These are phyloP conservation scores for Murina feae DNA, from an alignment of 2,113 vertebrate genomes.

Conservation along the genomic window DNA sequence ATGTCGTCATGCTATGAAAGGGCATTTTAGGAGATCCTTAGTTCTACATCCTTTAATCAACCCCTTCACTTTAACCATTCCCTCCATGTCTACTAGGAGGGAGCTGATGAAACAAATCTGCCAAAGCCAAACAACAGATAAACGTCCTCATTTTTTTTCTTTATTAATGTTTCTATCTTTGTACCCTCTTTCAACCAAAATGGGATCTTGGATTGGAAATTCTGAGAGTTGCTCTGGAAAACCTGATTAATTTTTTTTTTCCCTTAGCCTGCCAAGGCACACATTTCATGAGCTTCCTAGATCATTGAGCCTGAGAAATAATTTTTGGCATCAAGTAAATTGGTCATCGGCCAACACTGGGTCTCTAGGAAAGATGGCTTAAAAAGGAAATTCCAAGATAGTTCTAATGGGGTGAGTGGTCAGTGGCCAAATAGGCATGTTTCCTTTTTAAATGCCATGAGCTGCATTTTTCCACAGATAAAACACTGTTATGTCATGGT, in stretches of 20 bases:
- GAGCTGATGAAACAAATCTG: background rate
- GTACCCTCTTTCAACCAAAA: background rate
- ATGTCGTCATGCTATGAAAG: background rate
- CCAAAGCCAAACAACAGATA: background rate
- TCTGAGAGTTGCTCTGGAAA: constrained; percentile 41
- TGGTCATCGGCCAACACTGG: constrained; percentile 28
- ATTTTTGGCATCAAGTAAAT: constrained; percentile 36
- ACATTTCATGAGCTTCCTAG: constrained; percentile 47
- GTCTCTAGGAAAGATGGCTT: constrained; percentile 48
- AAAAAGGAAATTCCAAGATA: constrained; percentile 34
- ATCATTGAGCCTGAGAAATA: constrained; percentile 41
- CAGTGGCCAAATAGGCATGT: constrained; percentile 6
- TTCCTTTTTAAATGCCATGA: constrained; percentile 34
- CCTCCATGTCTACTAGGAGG: background rate
- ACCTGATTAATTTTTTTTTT: background rate
- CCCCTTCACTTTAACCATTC: background rate
- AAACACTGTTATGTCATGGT: background rate
- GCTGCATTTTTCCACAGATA: constrained; percentile 9
- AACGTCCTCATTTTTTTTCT: background rate
- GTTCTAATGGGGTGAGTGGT: background rate
- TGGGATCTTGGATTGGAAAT: constrained; percentile 26
- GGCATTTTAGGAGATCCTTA: background rate
- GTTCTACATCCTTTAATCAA: background rate
- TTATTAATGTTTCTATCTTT: constrained; percentile 18
- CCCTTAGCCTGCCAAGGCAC: constrained; percentile 24